Percentiles rank a stretch among this genome's conserved stretches.
These are phyloP conservation scores for Sinocyclocheilus rhinocerous DNA, from an alignment of 2,113 vertebrate species.

Conservation along the genomic window DNA sequence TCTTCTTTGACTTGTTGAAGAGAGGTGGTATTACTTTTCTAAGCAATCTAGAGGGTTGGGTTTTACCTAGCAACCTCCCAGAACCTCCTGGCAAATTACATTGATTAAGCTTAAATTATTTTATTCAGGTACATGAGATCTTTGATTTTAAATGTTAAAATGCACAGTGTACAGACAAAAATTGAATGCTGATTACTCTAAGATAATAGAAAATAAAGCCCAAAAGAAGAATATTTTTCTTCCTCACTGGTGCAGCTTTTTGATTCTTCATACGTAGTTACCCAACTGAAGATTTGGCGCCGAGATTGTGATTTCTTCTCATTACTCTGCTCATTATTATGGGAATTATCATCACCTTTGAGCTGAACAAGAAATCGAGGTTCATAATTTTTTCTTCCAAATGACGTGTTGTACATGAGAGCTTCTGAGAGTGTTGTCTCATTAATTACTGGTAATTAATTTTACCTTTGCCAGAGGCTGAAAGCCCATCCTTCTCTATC, in stretches of 20 bases:
- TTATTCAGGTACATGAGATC: neutral
- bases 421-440: slow-evolving; percentile 67
- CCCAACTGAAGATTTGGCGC: neutral
- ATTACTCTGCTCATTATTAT: slow-evolving; percentile 47
- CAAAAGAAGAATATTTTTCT: slow-evolving; percentile 2
- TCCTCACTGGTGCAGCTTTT: neutral
- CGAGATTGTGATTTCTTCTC: slow-evolving; percentile 31
- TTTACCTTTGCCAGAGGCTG: slow-evolving; percentile 76
- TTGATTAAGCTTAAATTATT: neutral
- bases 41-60: neutral
- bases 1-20: neutral
- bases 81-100: neutral
- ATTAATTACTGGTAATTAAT: slow-evolving; percentile 85
- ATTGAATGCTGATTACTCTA: slow-evolving; percentile 19
- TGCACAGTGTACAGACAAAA: neutral
- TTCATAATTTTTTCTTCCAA: slow-evolving; percentile 46
- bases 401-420: slow-evolving; percentile 62
- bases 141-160: no score
- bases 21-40: neutral
- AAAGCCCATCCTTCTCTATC: slow-evolving; percentile 59
- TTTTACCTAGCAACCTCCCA: neutral
- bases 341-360: slow-evolving; percentile 48
- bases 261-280: neutral
- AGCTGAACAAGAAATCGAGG: slow-evolving; percentile 22
- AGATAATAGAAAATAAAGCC: slow-evolving; percentile 21